phyloP scores from a whole-genome alignment of 2,888 invertebrate genomes.

The Tachystola acroxantha region DNA sequence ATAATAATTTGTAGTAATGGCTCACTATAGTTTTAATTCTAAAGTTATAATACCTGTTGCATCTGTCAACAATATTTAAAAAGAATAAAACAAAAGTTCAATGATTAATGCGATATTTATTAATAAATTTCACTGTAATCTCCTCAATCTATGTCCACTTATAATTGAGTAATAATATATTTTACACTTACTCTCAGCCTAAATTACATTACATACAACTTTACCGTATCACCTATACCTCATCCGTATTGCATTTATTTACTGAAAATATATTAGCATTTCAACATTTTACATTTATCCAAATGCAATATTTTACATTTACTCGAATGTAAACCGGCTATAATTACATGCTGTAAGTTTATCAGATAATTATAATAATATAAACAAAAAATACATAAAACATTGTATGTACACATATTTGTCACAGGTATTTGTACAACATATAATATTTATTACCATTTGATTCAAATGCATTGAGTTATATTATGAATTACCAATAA shows the following conservation, averaged over 20 bases:
- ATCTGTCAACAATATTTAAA: too few relatives aligned
- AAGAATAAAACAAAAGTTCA: constrained; percentile 13
- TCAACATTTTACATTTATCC: constrained; percentile 9
- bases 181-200: constrained; percentile 58
- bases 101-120: constrained; percentile 76
- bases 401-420: neutral
- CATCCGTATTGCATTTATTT: constrained; percentile 64
- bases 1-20: too few relatives aligned
- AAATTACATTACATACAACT: constrained; percentile 53
- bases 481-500: neutral
- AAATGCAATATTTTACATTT: neutral
- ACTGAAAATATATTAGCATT: constrained; percentile 53
- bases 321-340: neutral
- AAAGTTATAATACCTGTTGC: too few relatives aligned
- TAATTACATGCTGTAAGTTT: neutral
- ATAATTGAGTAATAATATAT: constrained; percentile 71
- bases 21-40: too few relatives aligned
- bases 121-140: constrained; percentile 75
- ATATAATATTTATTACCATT: neutral
- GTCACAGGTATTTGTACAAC: neutral
- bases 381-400: neutral
- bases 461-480: neutral
- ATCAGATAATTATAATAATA: neutral
- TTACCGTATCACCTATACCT: constrained; percentile 45
- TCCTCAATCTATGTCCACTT: constrained; percentile 72